Base-by-base conservation (phyloP, 2,797 vertebrate species). In the Microcaecilia unicolor region DNA sequence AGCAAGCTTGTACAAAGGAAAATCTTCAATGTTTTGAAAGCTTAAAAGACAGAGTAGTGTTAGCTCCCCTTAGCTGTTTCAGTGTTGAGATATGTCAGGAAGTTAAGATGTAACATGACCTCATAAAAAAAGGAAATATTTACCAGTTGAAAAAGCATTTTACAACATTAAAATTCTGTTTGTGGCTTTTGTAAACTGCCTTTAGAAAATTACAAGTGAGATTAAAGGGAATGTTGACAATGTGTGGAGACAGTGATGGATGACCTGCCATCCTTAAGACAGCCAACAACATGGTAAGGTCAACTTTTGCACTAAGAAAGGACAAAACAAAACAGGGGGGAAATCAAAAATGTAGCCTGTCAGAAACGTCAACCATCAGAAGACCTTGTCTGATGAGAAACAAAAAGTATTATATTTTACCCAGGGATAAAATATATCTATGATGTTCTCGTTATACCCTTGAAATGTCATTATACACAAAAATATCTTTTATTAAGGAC, bases 181-280 rank as follows among this genome's bases (percentile, higher is more conserved):
- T 69, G 72, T 64, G 64, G 28, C 58, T 76, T 76, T 77, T 64
- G 34, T 53, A 67, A 70, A 58, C 58, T 45, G 81, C 48, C 43
- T 41, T 43, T 53, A 24, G 67, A 83, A 83, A 78, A 78, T 77
- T 83, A 63, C 68, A 74, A 64, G 62, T 33, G 36, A 67, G 64
- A 83, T 79, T 81, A 80, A 79, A 74, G 53, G 58, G 55, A 71
- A 44, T 0, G 18, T 35, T 34, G 56, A 80, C 70, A 73, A 62
- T 28, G 32, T 37, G 29, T 7, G 10, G 55, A 67, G 64, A 53
- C 53, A 6, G 1, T 80, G 78, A 81, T 74, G 67, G 72, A 84
- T 80, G 72, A 57, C 51, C 67, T 81, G 70, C 53, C 66, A 61
- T 73, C 43, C 64, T 73, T 52, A 60, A 40, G 66, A 72, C 55